A percentile compares a stretch with the other conserved stretches of the same genome.
phyloP scores from a whole-genome alignment of 1,140 invertebrate genomes.

The Philaenus spumarius region DNA sequence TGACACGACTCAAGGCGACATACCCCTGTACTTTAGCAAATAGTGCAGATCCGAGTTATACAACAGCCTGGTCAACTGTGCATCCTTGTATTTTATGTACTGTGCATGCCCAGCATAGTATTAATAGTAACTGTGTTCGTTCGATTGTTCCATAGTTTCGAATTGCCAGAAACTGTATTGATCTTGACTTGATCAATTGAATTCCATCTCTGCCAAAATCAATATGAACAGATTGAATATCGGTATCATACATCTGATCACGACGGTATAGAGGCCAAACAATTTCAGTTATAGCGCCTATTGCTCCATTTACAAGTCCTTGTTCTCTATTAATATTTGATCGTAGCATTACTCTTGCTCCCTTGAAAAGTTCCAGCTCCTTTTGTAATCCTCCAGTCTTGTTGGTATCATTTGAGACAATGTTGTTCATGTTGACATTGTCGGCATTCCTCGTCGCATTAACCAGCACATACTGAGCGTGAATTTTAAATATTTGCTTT shows the following conservation, averaged over 20 bases:
- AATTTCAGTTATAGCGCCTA: slow-evolving; percentile 32
- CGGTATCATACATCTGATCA: slow-evolving; percentile 26
- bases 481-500: too few relatives aligned
- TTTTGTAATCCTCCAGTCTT: slow-evolving; percentile 25
- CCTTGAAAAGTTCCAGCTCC: slow-evolving; percentile 27
- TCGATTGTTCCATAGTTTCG: slow-evolving; percentile 29
- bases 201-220: slow-evolving; percentile 22
- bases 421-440: too few relatives aligned
- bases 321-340: slow-evolving; percentile 35
- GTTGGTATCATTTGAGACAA: slow-evolving; percentile 27
- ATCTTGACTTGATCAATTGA: slow-evolving; percentile 22
- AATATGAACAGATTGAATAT: slow-evolving; percentile 28
- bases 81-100: slow-evolving; percentile 38
- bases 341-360: slow-evolving; percentile 34
- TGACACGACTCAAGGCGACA: too few relatives aligned
- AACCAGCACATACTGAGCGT: too few relatives aligned
- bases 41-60: slow-evolving; percentile 33
- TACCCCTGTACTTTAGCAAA: slow-evolving; percentile 31
- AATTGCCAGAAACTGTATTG: slow-evolving; percentile 25
- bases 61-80: slow-evolving; percentile 35
- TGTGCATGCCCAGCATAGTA: slow-evolving; percentile 36
- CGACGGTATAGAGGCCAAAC: slow-evolving; percentile 30
- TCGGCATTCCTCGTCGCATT: too few relatives aligned
- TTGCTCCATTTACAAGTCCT: slow-evolving; percentile 36
- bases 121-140: slow-evolving; percentile 36